phyloP scores from a whole-genome alignment of 2,888 invertebrate genomes.

The Cepaea hortensis region DNA sequence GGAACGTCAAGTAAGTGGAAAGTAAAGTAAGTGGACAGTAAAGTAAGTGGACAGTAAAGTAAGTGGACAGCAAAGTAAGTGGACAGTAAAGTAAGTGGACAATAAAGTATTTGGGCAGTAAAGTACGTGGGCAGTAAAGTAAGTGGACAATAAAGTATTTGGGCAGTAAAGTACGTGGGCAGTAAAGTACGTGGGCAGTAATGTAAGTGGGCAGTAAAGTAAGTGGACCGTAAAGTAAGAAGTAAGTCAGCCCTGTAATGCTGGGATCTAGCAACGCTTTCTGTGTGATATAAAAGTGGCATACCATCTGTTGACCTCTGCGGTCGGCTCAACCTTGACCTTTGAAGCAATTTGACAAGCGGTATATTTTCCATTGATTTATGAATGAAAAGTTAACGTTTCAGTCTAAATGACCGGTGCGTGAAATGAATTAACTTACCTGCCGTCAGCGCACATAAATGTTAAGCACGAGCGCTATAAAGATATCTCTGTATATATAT shows the following conservation, averaged over 20 bases:
- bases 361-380: background rate
- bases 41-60: too few species aligned
- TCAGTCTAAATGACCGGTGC: background rate
- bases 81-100: too few species aligned
- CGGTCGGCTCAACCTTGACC: background rate
- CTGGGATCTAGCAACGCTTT: background rate
- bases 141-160: too few species aligned
- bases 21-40: too few species aligned
- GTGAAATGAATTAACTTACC: background rate
- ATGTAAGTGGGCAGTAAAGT: too few species aligned
- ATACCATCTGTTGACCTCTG: background rate
- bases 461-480: background rate
- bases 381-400: background rate
- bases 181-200: too few species aligned
- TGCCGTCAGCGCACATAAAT: background rate
- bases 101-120: too few species aligned
- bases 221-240: background rate
- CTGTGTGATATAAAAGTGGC: background rate
- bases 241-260: background rate
- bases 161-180: too few species aligned
- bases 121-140: too few species aligned
- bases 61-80: too few species aligned
- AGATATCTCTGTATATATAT: background rate
- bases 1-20: too few species aligned
- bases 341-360: background rate